Evolutionary conservation across 92 coral and sea anemone genomes (phyloP).

Genomic region (Nematostella vectensis): DNA sequence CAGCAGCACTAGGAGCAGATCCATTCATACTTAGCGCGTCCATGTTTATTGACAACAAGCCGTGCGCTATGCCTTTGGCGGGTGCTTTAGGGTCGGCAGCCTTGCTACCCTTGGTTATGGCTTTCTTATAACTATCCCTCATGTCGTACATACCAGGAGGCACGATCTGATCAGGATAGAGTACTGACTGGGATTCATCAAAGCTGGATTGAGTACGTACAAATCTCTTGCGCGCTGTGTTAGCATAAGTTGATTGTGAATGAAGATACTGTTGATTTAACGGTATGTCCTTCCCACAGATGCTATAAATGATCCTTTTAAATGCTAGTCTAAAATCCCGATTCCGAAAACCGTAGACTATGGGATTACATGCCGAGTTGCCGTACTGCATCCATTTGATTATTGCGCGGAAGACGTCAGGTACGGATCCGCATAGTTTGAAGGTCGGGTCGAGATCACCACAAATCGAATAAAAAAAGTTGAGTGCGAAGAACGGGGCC

Average conservation of each 20-base stretch:
- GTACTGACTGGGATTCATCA: conserved; percentile 66
- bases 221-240: conserved; percentile 29
- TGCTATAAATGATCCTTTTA: conserved; percentile 50
- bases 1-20: background rate
- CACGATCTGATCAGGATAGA: conserved; percentile 40
- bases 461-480: conserved; percentile 48
- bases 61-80: conserved; percentile 33
- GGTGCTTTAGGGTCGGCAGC: conserved; percentile 34
- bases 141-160: conserved; percentile 60
- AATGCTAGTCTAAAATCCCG: conserved; percentile 65
- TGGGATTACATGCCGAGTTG: conserved; percentile 70
- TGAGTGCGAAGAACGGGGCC: conserved; percentile 68
- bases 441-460: background rate
- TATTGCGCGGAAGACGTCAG: conserved; percentile 13
- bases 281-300: conserved; percentile 57
- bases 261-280: conserved; percentile 15
- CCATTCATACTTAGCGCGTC: conserved; percentile 20
- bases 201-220: conserved; percentile 71
- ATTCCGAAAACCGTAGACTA: conserved; percentile 75
- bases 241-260: conserved; percentile 45
- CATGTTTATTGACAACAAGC: conserved; percentile 39
- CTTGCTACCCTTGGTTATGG: conserved; percentile 57
- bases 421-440: conserved; percentile 11
- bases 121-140: conserved; percentile 71
- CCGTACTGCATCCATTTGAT: conserved; percentile 75